These are phyloP conservation scores for Thaumatotibia leucotreta DNA, from an alignment of 1,140 invertebrate genomes.

Conservation along the genomic window DNA sequence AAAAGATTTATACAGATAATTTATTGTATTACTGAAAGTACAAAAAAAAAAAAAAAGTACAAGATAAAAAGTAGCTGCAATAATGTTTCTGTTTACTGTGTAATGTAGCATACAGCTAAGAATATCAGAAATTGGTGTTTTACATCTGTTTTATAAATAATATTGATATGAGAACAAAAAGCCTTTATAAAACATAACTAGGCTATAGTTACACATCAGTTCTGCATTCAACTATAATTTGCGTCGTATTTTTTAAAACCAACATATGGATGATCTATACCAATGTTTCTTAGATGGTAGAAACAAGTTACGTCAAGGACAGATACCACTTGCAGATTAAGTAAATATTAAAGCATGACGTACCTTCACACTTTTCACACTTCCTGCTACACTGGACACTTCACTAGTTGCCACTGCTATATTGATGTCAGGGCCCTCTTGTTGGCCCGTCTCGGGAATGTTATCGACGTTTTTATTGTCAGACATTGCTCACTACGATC, in stretches of 20 bases:
- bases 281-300: not conserved
- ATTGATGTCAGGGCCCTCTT: slow-evolving; percentile 45
- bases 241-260: not conserved
- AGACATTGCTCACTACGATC: slow-evolving; percentile 52
- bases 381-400: slow-evolving; percentile 51
- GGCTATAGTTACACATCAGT: too few relatives aligned
- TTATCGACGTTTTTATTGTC: slow-evolving; percentile 60
- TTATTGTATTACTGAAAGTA: slow-evolving; percentile 16
- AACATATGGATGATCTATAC: slow-evolving; percentile 3
- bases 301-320: slow-evolving; percentile 7
- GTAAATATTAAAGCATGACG: slow-evolving; percentile 2
- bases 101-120: too few relatives aligned
- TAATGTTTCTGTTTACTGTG: too few relatives aligned
- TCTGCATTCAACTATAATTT: too few relatives aligned
- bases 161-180: too few relatives aligned
- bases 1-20: not conserved
- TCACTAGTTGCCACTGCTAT: slow-evolving; percentile 52
- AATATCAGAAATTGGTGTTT: too few relatives aligned
- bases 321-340: not conserved
- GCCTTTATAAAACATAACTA: too few relatives aligned
- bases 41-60: too few relatives aligned
- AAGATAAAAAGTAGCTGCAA: too few relatives aligned
- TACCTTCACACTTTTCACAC: slow-evolving; percentile 59
- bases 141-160: too few relatives aligned
- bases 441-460: slow-evolving; percentile 47